A percentile compares a stretch with the other conserved stretches of the same genome.
These are phyloP conservation scores for Pseudochromis fuscus DNA, from an alignment of 2,797 vertebrate genomes.

Conservation along the genomic window DNA sequence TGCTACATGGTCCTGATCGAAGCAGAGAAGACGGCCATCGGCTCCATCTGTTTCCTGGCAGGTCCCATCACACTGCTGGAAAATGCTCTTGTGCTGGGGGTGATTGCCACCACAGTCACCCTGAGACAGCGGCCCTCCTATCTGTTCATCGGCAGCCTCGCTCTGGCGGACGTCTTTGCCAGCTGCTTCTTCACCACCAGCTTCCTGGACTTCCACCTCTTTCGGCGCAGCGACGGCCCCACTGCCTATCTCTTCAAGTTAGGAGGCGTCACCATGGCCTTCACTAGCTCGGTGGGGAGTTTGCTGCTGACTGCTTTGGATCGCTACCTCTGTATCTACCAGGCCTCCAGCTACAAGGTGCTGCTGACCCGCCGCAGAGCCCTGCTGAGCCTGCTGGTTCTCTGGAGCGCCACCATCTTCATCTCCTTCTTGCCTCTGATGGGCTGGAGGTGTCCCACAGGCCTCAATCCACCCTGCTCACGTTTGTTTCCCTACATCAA, in stretches of 20 bases:
- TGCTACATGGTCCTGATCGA: constrained; percentile 88
- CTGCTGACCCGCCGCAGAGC: constrained; percentile 89
- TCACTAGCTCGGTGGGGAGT: constrained; percentile 93
- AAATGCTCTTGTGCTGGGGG: constrained; percentile 87
- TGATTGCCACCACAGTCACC: constrained; percentile 85
- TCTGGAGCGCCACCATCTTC: constrained; percentile 86
- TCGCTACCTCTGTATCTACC: constrained; percentile 92
- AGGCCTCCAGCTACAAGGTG: constrained; percentile 87
- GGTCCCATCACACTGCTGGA: constrained; percentile 89
- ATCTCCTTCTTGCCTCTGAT: constrained; percentile 90
- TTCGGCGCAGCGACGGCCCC: constrained; percentile 62
- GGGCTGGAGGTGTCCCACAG: constrained; percentile 91
- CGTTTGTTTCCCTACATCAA: constrained; percentile 90
- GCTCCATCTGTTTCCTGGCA: constrained; percentile 86
- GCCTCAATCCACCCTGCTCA: constrained; percentile 82
- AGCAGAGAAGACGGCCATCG: constrained; percentile 81
- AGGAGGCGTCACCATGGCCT: constrained; percentile 91
- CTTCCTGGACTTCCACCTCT: constrained; percentile 93
- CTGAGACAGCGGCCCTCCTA: constrained; percentile 91
- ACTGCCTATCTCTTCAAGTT: constrained; percentile 90
- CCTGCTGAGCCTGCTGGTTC: constrained; percentile 79
- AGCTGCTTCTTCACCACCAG: constrained; percentile 90
- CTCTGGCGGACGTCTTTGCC: constrained; percentile 91
- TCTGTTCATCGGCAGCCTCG: constrained; percentile 92
- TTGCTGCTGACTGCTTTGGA: constrained; percentile 93